Evolutionary conservation across 2,888 invertebrate species (phyloP), one percentile per base, ranked within the genome.

Genomic region (Opisthograptis luteolata): DNA sequence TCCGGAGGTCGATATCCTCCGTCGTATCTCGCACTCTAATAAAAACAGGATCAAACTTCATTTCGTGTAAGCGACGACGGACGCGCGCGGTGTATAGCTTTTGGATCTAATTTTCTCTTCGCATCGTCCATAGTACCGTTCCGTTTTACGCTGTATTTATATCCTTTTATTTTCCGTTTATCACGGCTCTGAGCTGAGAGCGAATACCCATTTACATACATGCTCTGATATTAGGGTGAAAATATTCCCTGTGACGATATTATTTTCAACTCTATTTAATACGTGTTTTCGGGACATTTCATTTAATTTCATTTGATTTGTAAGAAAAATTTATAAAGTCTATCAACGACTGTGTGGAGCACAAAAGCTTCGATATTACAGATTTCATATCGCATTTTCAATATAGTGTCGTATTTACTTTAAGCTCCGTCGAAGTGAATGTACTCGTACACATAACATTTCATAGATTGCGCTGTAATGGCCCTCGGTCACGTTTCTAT

Each of bases 31-130:
- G 53, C 52, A 45, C 55, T 55, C 51, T 68, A 71, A 71, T 74
- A 77, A 76, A 77, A 80, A 72, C 66, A 66, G 66, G 72, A 75
- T 73, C 75, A 76, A 78, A 81, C 76, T 77, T 77, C 73, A 71
- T 82, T 81, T 76, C 61, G 66, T 67, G 67, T 68, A 67, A 44
- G 69, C 71, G 73, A 62, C 66, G 61, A 62, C 59, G 65, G 71
- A 62, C 70, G 73, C 72, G 68, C 67, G 70, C 68, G 68, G 71
- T 74, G 68, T 76, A 81, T 81, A 76, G 75, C 74, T 71, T 77
- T 76, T 59, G 62, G 76, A 83, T 82, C 76, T 72, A 82, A 84
- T 83, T 81, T 78, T 73, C 73, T 66, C 64, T 63, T 54, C 62
- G 50, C 25, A 37, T 42, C 40, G 45, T 45, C 45, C 51, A 30